Base-by-base conservation (phyloP, 2,797 vertebrate genomes). In the Falco cherrug region DNA sequence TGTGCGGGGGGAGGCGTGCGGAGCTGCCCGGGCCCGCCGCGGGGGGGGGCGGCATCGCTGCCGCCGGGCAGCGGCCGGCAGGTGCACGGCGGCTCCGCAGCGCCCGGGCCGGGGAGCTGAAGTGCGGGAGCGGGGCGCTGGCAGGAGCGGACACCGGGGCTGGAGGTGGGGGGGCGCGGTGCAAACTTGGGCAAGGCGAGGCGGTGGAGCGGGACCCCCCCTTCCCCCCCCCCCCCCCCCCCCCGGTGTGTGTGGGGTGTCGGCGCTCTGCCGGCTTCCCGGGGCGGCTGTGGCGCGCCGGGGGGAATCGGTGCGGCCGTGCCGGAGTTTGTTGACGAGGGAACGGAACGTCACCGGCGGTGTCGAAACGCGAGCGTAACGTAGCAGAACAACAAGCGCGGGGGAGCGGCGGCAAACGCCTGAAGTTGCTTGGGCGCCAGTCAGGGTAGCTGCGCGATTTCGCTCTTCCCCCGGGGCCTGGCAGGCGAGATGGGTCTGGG, bases 51-150 rank as follows among this genome's bases (percentile, higher is more conserved):
- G 91, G 93, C 54, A 68, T 10, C 67, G 47, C 37, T 9, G 63
- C 61, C 6, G 95, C 78, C 91, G 91, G 75, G 84, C 94, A 81
- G 93, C 92, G 80, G 95, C 70, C 92, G 83, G 98, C 98, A 98
- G 98, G 98, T 98, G 97, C 97, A 97, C 92, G 65, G 95, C 80
- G 57, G 91, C 94, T 74, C 64, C 31, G 43, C 91, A 78, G 93
- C 80, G 68, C 17, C 25, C 28, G 75, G 85, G 22, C 7, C 10
- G 67, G 64, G 85, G 50, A 63, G 67, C 5, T 17, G 29, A 54
- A 59, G 51, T 25, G 47, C 70, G n/a, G 26, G 82, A 75, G 87
- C 59, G n/a, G 67, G 48, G 70, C 65, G 74, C 61, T 48, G 51
- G 57, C 35, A 25, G 35, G 93, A 41, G 41, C 41, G 41, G 41